Conservation (phyloP, 2,113 vertebrate species). For the Delphinapterus leucas region DNA sequence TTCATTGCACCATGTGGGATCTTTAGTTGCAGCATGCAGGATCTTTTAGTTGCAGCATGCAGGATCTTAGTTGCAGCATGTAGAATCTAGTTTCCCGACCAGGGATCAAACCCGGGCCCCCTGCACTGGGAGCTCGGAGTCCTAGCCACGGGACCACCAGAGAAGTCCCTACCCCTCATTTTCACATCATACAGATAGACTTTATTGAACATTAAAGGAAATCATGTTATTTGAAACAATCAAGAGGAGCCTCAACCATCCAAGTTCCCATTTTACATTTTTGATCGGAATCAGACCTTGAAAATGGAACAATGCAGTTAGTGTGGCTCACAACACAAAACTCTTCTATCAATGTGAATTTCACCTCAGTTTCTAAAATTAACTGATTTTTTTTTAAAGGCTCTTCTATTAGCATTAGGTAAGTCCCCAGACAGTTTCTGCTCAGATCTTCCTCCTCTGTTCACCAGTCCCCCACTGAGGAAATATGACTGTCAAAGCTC, state of each 20-base stretch:
- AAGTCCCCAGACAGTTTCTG: neutral
- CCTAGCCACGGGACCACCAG: too few relatives aligned
- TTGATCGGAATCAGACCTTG: neutral
- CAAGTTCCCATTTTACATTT: neutral
- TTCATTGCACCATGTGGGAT: too few relatives aligned
- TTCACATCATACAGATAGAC: constrained; percentile 1
- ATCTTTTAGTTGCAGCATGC: too few relatives aligned
- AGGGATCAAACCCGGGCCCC: too few relatives aligned
- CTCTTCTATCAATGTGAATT: neutral
- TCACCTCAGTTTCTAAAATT: neutral
- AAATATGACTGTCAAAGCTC: neutral
- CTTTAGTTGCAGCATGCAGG: too few relatives aligned
- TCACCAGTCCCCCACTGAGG: neutral
- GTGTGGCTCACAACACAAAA: neutral
- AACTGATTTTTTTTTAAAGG: neutral
- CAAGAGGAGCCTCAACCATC: neutral
- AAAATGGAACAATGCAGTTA: neutral
- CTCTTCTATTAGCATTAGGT: neutral
- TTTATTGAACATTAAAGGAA: neutral
- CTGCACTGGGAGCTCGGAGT: too few relatives aligned
- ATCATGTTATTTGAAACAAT: constrained; percentile 31
- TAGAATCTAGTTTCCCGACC: too few relatives aligned
- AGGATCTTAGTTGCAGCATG: too few relatives aligned
- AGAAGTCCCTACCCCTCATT: neutral
- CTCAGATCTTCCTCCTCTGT: neutral